Base-by-base conservation (phyloP, 2,113 vertebrate genomes). In the Morphnarchus princeps region DNA sequence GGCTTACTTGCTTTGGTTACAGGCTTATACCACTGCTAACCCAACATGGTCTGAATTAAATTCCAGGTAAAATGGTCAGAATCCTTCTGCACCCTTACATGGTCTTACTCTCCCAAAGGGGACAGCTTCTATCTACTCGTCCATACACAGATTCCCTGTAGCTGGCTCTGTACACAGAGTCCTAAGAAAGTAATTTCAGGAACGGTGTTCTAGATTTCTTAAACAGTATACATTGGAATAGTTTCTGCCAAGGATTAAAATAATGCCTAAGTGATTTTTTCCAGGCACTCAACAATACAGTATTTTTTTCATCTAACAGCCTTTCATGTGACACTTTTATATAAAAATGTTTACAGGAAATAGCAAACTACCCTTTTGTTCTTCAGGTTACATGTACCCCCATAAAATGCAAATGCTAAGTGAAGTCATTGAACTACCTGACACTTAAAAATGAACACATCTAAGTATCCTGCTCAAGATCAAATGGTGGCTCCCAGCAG, bases 241-340 rank as follows among this genome's bases (percentile, higher is more conserved):
- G 95, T 89, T 65, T 72, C 74, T 97, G 97, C 94, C 93, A 96
- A 96, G 73, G 88, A 97, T 90, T 96, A 97, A 79, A 96, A 94
- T 92, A 91, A 95, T 24, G 55, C 89, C 87, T 45, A 63, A 93
- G 93, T 97, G 97, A 98, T 97, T 90, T 94, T 96, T 98, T 98
- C 97, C 98, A 98, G 97, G 96, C 96, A 97, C 83, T 97, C 90
- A 72, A 80, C 58, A 82, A 94, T 90, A 50, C 5, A 19, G 72
- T 69, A 82, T 84, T 93, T 91, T 93, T 97, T 98, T 93, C 84
- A 97, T 93, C 55, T 78, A 63, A 63, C 87, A 92, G 96, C 83
- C 96, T 98, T 98, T 98, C 96, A 97, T 97, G 82, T 98, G 97
- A 97, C 96, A 95, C 82, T 97, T 98, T 97, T 95, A 90, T 95